Conservation (phyloP, 1,140 invertebrate species). For the Leptopilina boulardi region DNA sequence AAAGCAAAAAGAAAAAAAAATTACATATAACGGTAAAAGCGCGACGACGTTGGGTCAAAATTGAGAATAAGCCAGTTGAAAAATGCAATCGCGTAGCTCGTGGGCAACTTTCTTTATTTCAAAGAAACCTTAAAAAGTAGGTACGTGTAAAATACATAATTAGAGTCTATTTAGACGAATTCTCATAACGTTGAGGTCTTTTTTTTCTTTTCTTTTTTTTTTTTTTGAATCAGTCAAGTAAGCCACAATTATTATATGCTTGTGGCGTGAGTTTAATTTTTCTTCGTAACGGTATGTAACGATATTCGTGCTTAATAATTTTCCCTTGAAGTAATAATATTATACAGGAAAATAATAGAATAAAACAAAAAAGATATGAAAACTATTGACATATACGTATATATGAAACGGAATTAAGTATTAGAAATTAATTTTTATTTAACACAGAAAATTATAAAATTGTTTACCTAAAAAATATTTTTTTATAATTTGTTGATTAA, state of each 20-base stretch:
- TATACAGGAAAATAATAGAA: conserved; percentile 39
- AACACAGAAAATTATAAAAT: too few species aligned
- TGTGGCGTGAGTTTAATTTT: conserved; percentile 58
- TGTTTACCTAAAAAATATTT: too few species aligned
- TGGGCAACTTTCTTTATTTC: conserved; percentile 28
- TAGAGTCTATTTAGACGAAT: conserved; percentile 54
- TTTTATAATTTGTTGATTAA: too few species aligned
- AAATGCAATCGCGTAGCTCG: conserved; percentile 28
- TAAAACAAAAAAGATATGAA: conserved; percentile 34
- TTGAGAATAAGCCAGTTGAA: conserved; percentile 7
- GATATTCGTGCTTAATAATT: conserved; percentile 53
- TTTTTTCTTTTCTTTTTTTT: conserved; percentile 39
- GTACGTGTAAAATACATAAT: conserved; percentile 64
- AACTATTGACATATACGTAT: conserved; percentile 35
- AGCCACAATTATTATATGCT: conserved; percentile 57
- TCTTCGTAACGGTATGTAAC: conserved; percentile 50
- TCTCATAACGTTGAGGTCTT: conserved; percentile 47
- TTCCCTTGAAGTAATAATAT: conserved; percentile 41
- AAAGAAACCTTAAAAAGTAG: conserved; percentile 26
- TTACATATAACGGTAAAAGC: conserved; percentile 27
- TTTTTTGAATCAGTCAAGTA: conserved; percentile 63
- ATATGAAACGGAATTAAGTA: conserved; percentile 26
- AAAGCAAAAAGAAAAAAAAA: neutral
- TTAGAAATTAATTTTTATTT: too few species aligned
- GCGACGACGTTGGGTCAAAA: conserved; percentile 14